Conservation (phyloP, 2,888 invertebrate genomes). For the Eupithecia centaureata region DNA sequence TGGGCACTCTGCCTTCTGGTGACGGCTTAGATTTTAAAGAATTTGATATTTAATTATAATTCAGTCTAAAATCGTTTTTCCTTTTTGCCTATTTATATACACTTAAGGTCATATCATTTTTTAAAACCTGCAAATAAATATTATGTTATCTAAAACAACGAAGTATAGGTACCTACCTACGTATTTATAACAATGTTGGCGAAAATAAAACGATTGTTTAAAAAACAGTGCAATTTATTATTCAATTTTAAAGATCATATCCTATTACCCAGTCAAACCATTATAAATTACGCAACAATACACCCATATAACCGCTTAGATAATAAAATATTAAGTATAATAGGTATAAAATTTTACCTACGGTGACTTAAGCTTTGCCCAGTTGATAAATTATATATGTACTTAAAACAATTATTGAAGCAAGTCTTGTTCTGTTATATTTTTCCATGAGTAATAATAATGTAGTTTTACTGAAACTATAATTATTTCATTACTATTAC, state of each 20-base stretch:
- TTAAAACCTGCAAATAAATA: too few relatives aligned
- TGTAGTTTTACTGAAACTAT: not conserved
- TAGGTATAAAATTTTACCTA: not conserved
- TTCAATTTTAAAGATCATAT: constrained; percentile 25
- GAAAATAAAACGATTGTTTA: not conserved
- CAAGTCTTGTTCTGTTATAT: not conserved
- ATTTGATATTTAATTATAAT: too few relatives aligned
- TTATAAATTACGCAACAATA: constrained; percentile 16
- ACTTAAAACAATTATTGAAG: not conserved
- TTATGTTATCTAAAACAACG: too few relatives aligned
- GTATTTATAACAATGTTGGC: too few relatives aligned
- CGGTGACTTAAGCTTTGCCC: not conserved
- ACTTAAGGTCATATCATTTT: too few relatives aligned
- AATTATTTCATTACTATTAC: not conserved
- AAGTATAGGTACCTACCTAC: too few relatives aligned
- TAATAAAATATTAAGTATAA: not conserved
- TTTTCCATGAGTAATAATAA: not conserved
- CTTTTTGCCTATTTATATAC: too few relatives aligned
- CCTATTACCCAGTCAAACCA: constrained; percentile 24
- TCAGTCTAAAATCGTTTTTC: too few relatives aligned
- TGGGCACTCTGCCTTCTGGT: too few relatives aligned
- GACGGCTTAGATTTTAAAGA: too few relatives aligned
- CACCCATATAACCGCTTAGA: constrained; percentile 11
- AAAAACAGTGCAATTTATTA: constrained; percentile 14
- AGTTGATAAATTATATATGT: not conserved